Evolutionary conservation across 2,888 invertebrate genomes (phyloP).

Genomic region (Spisula subtruncata): DNA sequence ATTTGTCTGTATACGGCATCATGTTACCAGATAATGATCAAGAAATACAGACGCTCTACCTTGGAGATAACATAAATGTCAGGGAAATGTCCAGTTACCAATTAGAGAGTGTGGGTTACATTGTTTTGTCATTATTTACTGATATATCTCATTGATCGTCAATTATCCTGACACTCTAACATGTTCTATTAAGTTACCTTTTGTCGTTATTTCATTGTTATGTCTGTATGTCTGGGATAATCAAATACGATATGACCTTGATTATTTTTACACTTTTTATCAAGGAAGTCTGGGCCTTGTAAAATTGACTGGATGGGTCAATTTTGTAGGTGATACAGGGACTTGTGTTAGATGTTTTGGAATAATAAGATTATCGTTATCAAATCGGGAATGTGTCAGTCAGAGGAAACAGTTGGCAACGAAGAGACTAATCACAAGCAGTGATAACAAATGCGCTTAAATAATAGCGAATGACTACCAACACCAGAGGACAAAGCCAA

Average conservation of each 20-base stretch:
- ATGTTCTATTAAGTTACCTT: neutral
- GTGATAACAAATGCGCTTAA: too few species aligned
- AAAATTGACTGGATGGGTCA: too few species aligned
- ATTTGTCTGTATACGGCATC: neutral
- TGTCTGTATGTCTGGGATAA: neutral
- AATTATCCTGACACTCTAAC: neutral
- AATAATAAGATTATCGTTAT: too few species aligned
- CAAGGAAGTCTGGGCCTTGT: too few species aligned
- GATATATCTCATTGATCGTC: neutral
- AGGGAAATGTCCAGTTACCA: neutral
- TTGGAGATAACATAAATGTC: neutral
- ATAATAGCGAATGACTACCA: too few species aligned
- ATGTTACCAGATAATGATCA: neutral
- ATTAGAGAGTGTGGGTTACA: neutral
- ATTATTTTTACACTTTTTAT: too few species aligned
- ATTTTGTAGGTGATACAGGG: too few species aligned
- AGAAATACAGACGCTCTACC: neutral
- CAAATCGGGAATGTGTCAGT: too few species aligned
- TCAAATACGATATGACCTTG: neutral
- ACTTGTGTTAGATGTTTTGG: too few species aligned
- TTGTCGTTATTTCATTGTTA: neutral
- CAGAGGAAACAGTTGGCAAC: too few species aligned
- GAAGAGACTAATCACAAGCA: too few species aligned
- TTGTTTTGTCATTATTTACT: neutral
- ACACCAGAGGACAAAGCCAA: too few species aligned